Conservation (phyloP, 2,113 vertebrate species). For the Ginglymostoma cirratum region DNA sequence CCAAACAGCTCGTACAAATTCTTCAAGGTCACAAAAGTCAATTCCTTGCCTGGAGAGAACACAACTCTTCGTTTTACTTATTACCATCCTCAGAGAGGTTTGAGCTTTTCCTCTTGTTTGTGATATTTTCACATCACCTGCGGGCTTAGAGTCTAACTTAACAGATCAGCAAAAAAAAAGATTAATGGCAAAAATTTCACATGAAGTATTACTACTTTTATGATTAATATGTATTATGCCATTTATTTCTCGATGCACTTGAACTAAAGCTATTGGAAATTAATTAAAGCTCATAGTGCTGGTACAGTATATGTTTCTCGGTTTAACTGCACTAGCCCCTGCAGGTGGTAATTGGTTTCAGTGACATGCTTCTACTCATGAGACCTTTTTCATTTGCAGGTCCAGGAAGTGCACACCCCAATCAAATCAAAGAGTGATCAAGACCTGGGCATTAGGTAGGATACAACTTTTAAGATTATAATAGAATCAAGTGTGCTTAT, state of each 20-base stretch:
- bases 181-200: slow-evolving; percentile 1
- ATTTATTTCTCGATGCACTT: slow-evolving; percentile 8
- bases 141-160: background rate
- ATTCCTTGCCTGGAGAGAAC: slow-evolving; percentile 13
- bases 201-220: background rate
- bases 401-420: background rate
- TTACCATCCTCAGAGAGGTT: background rate
- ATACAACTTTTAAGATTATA: background rate
- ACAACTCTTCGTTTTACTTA: background rate
- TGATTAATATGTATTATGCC: background rate
- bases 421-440: background rate
- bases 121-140: slow-evolving; percentile 22
- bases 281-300: background rate
- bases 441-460: background rate
- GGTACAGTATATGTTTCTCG: background rate
- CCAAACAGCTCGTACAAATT: background rate
- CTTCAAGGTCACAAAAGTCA: slow-evolving; percentile 9
- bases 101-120: background rate
- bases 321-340: background rate
- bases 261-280: slow-evolving; percentile 16
- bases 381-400: background rate
- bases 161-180: background rate
- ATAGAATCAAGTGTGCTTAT: background rate
- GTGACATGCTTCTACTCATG: background rate
- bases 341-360: background rate